Conservation (phyloP, 2,888 invertebrate species). For the Eledona agricola region DNA sequence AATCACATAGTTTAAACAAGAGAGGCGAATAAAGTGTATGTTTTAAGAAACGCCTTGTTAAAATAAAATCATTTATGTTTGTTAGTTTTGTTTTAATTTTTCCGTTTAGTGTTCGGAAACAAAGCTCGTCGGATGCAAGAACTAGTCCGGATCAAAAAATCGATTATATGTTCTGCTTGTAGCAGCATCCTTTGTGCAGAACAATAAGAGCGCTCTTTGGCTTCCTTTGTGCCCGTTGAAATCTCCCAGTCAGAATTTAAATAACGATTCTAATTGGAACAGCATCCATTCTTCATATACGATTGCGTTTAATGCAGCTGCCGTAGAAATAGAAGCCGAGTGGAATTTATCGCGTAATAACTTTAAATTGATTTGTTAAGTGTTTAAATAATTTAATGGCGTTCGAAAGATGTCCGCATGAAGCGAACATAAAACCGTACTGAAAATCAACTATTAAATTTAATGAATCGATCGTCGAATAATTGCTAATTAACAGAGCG, state of each 20-base stretch:
- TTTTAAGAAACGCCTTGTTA: too few relatives aligned
- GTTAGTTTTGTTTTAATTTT: too few relatives aligned
- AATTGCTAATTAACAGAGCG: constrained; percentile 28
- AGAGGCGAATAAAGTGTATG: too few relatives aligned
- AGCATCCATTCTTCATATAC: constrained; percentile 15
- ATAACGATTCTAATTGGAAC: constrained; percentile 23
- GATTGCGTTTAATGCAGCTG: constrained; percentile 16
- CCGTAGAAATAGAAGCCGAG: constrained; percentile 24
- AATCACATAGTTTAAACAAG: too few relatives aligned
- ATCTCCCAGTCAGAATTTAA: constrained; percentile 11
- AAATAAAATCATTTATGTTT: too few relatives aligned
- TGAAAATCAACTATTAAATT: constrained; percentile 27
- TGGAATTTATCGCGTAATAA: constrained; percentile 30
- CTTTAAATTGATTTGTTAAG: constrained; percentile 30
- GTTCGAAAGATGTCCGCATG: constrained; percentile 19
- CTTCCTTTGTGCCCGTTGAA: too few relatives aligned
- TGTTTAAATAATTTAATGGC: constrained; percentile 29
- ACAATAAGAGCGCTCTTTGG: too few relatives aligned
- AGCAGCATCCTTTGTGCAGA: too few relatives aligned
- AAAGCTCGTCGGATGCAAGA: too few relatives aligned
- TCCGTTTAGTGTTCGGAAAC: too few relatives aligned
- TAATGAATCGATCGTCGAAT: constrained; percentile 27
- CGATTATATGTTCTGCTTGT: too few relatives aligned
- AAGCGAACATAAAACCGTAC: constrained; percentile 22
- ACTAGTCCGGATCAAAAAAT: too few relatives aligned